phyloP scores from a whole-genome alignment of 2,888 invertebrate genomes.

The Xestobium rufovillosum region DNA sequence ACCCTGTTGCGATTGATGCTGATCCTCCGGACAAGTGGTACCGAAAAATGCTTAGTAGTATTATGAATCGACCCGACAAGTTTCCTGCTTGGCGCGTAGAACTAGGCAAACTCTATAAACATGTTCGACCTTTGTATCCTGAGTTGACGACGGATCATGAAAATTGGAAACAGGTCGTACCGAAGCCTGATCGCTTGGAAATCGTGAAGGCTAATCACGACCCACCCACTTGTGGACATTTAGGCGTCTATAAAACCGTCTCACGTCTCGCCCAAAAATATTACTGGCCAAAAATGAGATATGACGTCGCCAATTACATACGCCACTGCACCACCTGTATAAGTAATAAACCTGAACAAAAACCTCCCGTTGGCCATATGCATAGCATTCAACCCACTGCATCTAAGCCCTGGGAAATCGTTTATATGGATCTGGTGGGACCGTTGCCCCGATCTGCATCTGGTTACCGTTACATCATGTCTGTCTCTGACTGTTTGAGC shows the following conservation, averaged over 20 bases:
- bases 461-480: constrained; percentile 15
- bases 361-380: too few relatives aligned
- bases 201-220: constrained; percentile 16
- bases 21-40: too few relatives aligned
- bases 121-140: too few relatives aligned
- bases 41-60: not conserved
- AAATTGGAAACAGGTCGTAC: not conserved
- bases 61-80: not conserved
- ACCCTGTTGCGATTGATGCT: too few relatives aligned
- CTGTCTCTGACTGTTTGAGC: constrained; percentile 19
- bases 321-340: not conserved
- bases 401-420: constrained; percentile 15
- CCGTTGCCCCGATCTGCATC: constrained; percentile 16
- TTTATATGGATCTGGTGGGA: constrained; percentile 20
- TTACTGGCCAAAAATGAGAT: not conserved
- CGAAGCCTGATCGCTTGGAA: constrained; percentile 9
- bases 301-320: not conserved
- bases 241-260: constrained; percentile 9
- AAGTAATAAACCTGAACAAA: constrained; percentile 1
- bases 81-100: constrained; percentile 6
- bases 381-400: not conserved
- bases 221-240: constrained; percentile 15
- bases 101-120: too few relatives aligned
- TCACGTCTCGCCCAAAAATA: constrained; percentile 3
- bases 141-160: not conserved